These are phyloP conservation scores for Lontra canadensis DNA, from an alignment of 2,113 vertebrate genomes.

Conservation along the genomic window DNA sequence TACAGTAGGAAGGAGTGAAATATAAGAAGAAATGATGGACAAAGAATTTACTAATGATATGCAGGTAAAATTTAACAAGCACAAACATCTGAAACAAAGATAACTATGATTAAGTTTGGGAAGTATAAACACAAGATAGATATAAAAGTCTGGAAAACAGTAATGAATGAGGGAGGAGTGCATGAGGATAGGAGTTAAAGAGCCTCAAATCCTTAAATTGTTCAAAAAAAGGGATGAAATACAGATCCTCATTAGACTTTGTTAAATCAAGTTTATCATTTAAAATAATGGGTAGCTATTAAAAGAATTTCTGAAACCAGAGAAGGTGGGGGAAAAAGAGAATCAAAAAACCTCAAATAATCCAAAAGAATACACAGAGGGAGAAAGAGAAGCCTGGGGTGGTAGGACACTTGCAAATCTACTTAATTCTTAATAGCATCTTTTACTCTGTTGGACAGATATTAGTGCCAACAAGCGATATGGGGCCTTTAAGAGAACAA, in stretches of 20 bases:
- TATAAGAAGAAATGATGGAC: not conserved
- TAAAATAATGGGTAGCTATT: not conserved
- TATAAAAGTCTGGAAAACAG: not conserved
- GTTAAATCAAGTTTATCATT: not conserved
- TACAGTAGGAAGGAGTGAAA: not conserved
- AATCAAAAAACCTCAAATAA: not conserved
- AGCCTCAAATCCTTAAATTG: not conserved
- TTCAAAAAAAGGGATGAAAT: not conserved
- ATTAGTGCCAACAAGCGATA: not conserved
- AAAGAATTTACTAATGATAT: slow-evolving; percentile 10
- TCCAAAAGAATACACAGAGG: not conserved
- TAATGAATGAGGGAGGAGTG: not conserved
- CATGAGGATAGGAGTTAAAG: not conserved
- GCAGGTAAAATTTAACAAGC: not conserved
- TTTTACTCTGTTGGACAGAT: not conserved
- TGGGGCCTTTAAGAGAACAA: not conserved
- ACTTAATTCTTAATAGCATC: not conserved
- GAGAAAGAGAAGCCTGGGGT: not conserved
- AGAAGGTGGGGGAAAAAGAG: not conserved
- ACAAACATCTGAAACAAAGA: not conserved
- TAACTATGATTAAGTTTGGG: not conserved
- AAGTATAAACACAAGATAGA: not conserved
- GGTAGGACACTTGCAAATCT: not conserved
- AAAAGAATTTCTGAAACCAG: not conserved
- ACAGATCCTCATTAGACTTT: not conserved